Conservation (phyloP, 2,113 vertebrate species). For the human region DNA sequence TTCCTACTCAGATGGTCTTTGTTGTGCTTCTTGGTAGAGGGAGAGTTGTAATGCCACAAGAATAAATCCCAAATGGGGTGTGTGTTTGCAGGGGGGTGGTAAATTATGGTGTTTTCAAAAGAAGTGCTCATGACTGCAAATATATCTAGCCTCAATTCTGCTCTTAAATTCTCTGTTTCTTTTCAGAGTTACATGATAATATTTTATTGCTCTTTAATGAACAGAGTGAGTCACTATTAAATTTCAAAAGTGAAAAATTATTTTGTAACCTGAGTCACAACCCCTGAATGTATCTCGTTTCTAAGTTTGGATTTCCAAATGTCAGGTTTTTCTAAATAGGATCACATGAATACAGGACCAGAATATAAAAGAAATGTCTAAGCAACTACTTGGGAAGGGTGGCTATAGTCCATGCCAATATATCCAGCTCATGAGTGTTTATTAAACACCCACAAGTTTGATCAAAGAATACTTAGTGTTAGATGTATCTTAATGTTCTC, state of each 20-base stretch:
- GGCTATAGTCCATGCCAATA: background rate
- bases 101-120: constrained; percentile 38
- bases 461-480: background rate
- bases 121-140: constrained; percentile 54
- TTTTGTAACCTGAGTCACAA: constrained; percentile 66
- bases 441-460: constrained; percentile 18
- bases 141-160: background rate
- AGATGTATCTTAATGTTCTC: background rate
- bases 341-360: background rate
- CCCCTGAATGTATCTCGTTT: constrained; percentile 53
- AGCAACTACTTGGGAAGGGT: background rate
- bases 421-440: background rate
- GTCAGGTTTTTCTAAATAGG: constrained; percentile 60
- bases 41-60: background rate
- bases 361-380: constrained; percentile 62
- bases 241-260: constrained; percentile 59
- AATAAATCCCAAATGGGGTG: constrained; percentile 29
- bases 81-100: background rate
- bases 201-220: constrained; percentile 64
- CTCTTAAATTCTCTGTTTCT: constrained; percentile 38
- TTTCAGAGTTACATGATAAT: constrained; percentile 41
- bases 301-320: constrained; percentile 64
- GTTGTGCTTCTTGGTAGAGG: constrained; percentile 47
- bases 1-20: constrained; percentile 74
- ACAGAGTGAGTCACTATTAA: constrained; percentile 58